Conservation (phyloP, 2,797 vertebrate genomes). For the Acestrorhynchus altus region DNA sequence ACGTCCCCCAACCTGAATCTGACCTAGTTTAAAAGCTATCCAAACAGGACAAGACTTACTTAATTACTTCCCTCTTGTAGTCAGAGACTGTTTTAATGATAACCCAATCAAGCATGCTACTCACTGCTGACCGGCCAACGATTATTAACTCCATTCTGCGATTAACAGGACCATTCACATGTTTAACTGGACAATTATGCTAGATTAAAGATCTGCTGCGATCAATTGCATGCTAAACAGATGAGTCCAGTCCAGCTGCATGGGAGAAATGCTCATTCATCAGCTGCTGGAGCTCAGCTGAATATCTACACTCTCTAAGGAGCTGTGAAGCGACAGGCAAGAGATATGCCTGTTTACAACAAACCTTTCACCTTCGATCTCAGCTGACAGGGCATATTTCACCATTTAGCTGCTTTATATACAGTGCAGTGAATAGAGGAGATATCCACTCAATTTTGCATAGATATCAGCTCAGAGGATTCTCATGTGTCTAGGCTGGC, state of each 20-base stretch:
- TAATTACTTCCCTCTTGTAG: background rate
- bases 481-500: background rate
- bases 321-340: background rate
- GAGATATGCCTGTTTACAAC: conserved; percentile 5
- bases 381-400: conserved; percentile 9
- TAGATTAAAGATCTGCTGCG: conserved; percentile 41
- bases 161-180: conserved; percentile 33
- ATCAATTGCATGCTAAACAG: conserved; percentile 39
- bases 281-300: background rate
- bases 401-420: background rate
- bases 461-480: background rate
- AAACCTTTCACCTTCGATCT: conserved; percentile 14
- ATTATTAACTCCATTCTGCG: conserved; percentile 42
- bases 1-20: no score
- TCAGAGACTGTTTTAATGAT: background rate
- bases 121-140: conserved; percentile 7
- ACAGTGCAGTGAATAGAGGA: conserved; percentile 1
- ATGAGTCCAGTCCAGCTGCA: background rate
- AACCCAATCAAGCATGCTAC: conserved; percentile 4
- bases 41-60: no score
- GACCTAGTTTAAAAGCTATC: background rate
- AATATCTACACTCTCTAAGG: conserved; percentile 3
- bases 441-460: background rate
- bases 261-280: background rate
- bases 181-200: conserved; percentile 48